phyloP scores from a whole-genome alignment of 2,888 invertebrate genomes.

The Andrena bicolor region DNA sequence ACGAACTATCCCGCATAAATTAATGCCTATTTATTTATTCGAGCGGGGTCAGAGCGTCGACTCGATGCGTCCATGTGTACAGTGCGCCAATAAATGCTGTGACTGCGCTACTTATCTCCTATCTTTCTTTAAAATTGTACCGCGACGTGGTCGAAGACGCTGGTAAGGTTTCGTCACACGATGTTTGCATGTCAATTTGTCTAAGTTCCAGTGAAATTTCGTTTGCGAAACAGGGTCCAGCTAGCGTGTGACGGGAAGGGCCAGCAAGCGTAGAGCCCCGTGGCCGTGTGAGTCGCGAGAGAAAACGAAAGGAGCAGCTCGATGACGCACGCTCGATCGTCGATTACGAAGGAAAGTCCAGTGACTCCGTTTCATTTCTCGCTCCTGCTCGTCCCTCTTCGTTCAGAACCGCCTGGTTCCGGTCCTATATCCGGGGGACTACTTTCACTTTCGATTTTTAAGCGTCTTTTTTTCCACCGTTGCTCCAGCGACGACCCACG shows the following conservation, averaged over 20 bases:
- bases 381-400: conserved; percentile 47
- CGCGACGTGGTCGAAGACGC: neutral
- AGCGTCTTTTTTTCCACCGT: conserved; percentile 32
- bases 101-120: conserved; percentile 28
- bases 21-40: conserved; percentile 50
- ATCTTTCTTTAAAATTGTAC: neutral
- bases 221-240: neutral
- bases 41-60: conserved; percentile 16
- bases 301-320: conserved; percentile 53
- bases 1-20: conserved; percentile 25
- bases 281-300: conserved; percentile 6
- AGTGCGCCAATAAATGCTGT: conserved; percentile 61
- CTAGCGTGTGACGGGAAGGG: conserved; percentile 5
- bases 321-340: conserved; percentile 71
- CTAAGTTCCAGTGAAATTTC: neutral
- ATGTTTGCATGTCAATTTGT: neutral
- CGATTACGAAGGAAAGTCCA: conserved; percentile 68
- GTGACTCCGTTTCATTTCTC: conserved; percentile 38
- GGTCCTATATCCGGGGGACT: conserved; percentile 80
- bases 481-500: conserved; percentile 67
- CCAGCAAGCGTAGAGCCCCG: no score
- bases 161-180: conserved; percentile 1
- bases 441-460: conserved; percentile 85
- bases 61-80: conserved; percentile 46
- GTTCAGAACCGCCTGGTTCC: conserved; percentile 71